Evolutionary conservation across 1,140 invertebrate species (phyloP).

Genomic region (Stegodyphus dumicola): DNA sequence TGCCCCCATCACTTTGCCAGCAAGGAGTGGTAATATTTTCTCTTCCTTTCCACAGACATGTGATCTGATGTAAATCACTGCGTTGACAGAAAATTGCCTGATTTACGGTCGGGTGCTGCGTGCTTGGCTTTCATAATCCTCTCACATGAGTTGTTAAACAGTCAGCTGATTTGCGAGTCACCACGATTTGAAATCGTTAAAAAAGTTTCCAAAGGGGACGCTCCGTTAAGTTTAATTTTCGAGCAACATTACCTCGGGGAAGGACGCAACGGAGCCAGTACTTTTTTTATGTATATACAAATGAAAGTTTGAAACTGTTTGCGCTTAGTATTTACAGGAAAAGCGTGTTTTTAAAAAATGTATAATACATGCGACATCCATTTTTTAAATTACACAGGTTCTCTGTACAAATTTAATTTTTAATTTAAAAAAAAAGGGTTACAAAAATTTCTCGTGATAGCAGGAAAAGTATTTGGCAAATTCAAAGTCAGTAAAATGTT

Average conservation of each 20-base stretch:
- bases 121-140: not conserved
- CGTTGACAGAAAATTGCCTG: slow-evolving; percentile 1
- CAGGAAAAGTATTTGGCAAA: too few relatives aligned
- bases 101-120: not conserved
- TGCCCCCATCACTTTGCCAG: not conserved
- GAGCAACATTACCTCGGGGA: not conserved
- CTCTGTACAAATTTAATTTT: too few relatives aligned
- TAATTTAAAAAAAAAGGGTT: too few relatives aligned
- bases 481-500: too few relatives aligned
- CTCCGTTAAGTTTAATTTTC: not conserved
- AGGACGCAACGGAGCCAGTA: too few relatives aligned
- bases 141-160: not conserved
- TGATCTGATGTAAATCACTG: slow-evolving; percentile 1
- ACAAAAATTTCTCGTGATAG: too few relatives aligned
- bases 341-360: too few relatives aligned
- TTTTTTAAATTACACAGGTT: too few relatives aligned
- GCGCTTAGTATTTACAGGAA: too few relatives aligned
- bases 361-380: too few relatives aligned
- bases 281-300: too few relatives aligned
- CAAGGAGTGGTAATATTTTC: not conserved
- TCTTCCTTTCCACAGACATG: not conserved
- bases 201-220: not conserved
- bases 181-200: not conserved
- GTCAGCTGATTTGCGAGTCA: not conserved
- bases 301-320: too few relatives aligned